Evolutionary conservation across 1,140 invertebrate genomes (phyloP), one percentile per base, ranked within the genome.

Genomic region (Paraescarpia echinospica): DNA sequence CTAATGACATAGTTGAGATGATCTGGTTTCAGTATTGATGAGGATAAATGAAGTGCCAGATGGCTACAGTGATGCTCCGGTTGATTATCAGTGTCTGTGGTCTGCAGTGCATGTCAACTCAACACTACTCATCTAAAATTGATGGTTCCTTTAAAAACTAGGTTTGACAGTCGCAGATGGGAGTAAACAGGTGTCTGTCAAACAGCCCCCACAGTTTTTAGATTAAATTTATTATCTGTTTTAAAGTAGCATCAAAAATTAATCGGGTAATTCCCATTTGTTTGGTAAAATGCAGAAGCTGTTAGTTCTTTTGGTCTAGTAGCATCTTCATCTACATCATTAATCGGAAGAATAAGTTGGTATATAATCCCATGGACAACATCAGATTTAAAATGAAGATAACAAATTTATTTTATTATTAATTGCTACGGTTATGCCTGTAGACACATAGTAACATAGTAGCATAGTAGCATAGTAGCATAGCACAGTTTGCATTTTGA

Each of bases 61-160:
- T 77, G 59, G 59, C 27, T 18, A 77, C 22, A 4, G 59, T 77
- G 59, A 77, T 77, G 59, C 59, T 77, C 59, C 27, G 12, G 22
- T 12, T 77, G 59, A 77, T 77, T 77, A 77, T 27, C 59, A 4
- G 59, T 77, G 18, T 77, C 59, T 77, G 59, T 77, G 59, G 59
- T 77, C 14, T 27, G 22, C 27, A 2, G 59, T 77, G 59, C 59
- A 18, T 77, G 59, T 77, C 59, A 77, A 2, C 59, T 27, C 59
- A 77, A 27, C 59, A 27, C 1, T 77, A 18, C 2, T 77, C 59
- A 77, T 77, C 59, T 77, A 77, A 77, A 77, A 77, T 77, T 77
- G 59, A 77, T 77, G 59, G n/a, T 77, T 77, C 59, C 59, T 77
- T 77, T 77, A 77, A 77, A 77, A 77, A 77, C 59, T 77, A 77